A percentile compares a stretch with the other conserved stretches of the same genome.
These are phyloP conservation scores for Papilio glaucus DNA, from an alignment of 1,140 invertebrate species.

Conservation along the genomic window DNA sequence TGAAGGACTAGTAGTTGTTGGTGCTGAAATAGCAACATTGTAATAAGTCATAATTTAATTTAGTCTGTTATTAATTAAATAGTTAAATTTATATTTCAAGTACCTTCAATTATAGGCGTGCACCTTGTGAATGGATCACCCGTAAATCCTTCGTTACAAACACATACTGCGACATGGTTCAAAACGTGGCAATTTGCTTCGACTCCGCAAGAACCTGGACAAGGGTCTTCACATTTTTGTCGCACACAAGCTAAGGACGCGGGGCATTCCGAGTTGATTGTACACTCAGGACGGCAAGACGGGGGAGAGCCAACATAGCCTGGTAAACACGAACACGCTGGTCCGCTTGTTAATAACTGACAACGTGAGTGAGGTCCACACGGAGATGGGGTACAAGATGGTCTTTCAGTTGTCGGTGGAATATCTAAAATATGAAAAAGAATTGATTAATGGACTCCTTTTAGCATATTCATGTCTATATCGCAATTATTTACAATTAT, in stretches of 20 bases:
- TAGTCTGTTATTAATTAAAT: not conserved
- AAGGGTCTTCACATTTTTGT: conserved; percentile 90
- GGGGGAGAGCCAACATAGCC: conserved; percentile 90
- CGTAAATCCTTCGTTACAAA: conserved; percentile 88
- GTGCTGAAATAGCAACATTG: conserved; percentile 59
- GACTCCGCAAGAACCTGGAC: conserved; percentile 89
- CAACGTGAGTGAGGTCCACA: conserved; percentile 93
- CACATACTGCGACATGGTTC: conserved; percentile 90
- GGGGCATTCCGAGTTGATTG: conserved; percentile 89
- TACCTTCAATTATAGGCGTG: conserved; percentile 81
- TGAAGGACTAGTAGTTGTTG: conserved; percentile 62
- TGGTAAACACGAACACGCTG: conserved; percentile 90
- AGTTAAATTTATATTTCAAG: not conserved
- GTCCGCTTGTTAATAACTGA: conserved; percentile 87
- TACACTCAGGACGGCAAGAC: conserved; percentile 89
- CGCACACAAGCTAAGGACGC: conserved; percentile 88
- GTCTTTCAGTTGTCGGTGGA: conserved; percentile 84
- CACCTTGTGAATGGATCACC: conserved; percentile 92
- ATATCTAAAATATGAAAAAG: conserved; percentile 58
- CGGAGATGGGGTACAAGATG: conserved; percentile 90
- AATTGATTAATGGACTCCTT: not conserved
- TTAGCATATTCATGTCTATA: not conserved
- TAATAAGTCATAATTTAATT: conserved; percentile 33
- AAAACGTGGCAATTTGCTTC: conserved; percentile 89
- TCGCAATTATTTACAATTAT: not conserved